A percentile compares a stretch with the other conserved stretches of the same genome.
Evolutionary conservation across 2,113 vertebrate species (phyloP).

Genomic region (Okapia johnstoni): DNA sequence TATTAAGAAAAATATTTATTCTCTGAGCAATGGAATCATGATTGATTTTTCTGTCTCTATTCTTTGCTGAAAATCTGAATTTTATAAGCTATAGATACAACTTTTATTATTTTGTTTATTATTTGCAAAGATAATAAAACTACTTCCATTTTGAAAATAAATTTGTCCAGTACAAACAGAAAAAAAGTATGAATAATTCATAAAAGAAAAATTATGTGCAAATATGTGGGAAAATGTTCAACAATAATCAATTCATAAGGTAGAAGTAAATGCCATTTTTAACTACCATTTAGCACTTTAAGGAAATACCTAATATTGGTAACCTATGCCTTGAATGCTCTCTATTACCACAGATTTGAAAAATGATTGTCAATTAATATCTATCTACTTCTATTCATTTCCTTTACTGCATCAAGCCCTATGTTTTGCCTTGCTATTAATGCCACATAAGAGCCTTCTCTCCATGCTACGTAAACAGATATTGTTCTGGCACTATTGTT

Average conservation of each 20-base stretch:
- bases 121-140: neutral
- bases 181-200: neutral
- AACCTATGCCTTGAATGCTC: neutral
- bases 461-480: too few species aligned
- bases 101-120: neutral
- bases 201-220: neutral
- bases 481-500: too few species aligned
- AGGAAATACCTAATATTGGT: neutral
- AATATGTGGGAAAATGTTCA: neutral
- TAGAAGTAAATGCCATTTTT: neutral
- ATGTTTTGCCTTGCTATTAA: too few species aligned
- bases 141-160: neutral
- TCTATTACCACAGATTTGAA: neutral
- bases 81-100: neutral
- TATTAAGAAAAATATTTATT: neutral
- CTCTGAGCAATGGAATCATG: neutral
- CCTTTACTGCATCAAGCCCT: neutral
- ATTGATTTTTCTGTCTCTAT: neutral
- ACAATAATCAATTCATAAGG: neutral
- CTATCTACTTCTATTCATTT: neutral
- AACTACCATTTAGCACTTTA: neutral
- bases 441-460: neutral
- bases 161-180: neutral
- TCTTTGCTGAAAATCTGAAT: neutral
- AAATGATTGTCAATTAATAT: neutral